Evolutionary conservation across 2,113 vertebrate genomes (phyloP).

Genomic region (Pandion haliaetus): DNA sequence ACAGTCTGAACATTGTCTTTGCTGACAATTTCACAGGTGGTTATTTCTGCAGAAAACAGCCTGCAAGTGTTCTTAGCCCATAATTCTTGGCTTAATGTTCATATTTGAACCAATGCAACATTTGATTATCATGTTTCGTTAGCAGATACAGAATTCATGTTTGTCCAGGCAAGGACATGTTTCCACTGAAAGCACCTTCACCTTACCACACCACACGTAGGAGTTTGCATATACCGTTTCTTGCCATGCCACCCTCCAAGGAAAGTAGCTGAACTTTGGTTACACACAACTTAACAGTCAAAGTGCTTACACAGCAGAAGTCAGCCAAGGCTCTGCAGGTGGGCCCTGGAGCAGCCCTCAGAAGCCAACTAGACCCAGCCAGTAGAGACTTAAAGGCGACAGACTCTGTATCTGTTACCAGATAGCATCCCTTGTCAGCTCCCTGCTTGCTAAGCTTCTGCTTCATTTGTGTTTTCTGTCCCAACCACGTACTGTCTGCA

Average conservation of each 20-base stretch:
- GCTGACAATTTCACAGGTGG: not conserved
- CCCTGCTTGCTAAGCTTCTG: not conserved
- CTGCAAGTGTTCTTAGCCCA: not conserved
- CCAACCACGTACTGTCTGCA: fast-evolving
- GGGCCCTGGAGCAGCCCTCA: not conserved
- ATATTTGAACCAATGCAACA: not conserved
- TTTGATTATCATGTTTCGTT: not conserved
- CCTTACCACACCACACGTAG: not conserved
- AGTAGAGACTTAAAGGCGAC: not conserved
- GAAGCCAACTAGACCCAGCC: not conserved
- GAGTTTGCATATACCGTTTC: not conserved
- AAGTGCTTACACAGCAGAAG: not conserved
- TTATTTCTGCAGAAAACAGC: not conserved
- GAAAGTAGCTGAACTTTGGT: not conserved
- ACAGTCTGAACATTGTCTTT: not conserved
- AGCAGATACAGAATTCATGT: not conserved
- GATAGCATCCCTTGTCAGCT: not conserved
- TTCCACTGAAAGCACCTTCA: not conserved
- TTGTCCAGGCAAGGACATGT: not conserved
- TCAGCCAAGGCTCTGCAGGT: not conserved
- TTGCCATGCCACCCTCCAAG: not conserved
- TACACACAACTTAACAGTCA: not conserved
- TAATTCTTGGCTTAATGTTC: not conserved
- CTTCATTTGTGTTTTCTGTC: not conserved
- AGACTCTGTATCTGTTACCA: not conserved